Evolutionary conservation across 2,113 vertebrate species (phyloP), one percentile per base, ranked within the genome.

Genomic region (Indicator maculatus): DNA sequence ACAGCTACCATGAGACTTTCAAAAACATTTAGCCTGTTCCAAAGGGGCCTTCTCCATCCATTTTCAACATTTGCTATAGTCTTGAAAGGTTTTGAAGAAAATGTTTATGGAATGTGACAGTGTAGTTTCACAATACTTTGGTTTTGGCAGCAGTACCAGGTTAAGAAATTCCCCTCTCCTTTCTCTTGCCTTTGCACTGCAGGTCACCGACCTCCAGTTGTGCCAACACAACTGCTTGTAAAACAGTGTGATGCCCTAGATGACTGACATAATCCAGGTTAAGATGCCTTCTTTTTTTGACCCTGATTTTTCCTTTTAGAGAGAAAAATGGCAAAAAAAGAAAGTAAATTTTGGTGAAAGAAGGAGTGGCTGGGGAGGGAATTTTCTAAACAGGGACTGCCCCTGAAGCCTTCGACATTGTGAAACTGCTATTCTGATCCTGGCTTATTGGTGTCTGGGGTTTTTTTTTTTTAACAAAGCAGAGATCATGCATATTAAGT

Each of bases 61-160:
- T 86, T 90, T 88, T 80, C 65, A 83, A 24, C 30, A 74, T 56
- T 93, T 88, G 2, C 36, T 80, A 18, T 30, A 27, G 33, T 53
- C 26, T 77, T 58, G 36, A 2, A 78, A 90, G 53, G 6, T 86
- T 78, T 88, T 61, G 75, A 74, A 81, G 16, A 93, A 72, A 90
- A 66, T 58, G 15, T 72, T 93, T 90, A 67, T 58, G 44, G 47
- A 96, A 83, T 84, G 60, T 60, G 65, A 63, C 26, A 30, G 8
- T 27, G n/a, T 33, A 67, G 80, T 95, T 96, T 93, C 88, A 72
- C 90, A 88, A 92, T 72, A 47, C 79, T 88, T 88, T 90, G 76
- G 56, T 64, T 94, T 88, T 95, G 92, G 90, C 86, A 88, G 79
- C 31, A 78, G 33, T 31, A 41, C 59, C 69, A 60, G 61, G 31